Percentiles rank a stretch among this genome's conserved stretches.
Conservation (phyloP, 2,888 invertebrate genomes). For the Thyatira batis region DNA sequence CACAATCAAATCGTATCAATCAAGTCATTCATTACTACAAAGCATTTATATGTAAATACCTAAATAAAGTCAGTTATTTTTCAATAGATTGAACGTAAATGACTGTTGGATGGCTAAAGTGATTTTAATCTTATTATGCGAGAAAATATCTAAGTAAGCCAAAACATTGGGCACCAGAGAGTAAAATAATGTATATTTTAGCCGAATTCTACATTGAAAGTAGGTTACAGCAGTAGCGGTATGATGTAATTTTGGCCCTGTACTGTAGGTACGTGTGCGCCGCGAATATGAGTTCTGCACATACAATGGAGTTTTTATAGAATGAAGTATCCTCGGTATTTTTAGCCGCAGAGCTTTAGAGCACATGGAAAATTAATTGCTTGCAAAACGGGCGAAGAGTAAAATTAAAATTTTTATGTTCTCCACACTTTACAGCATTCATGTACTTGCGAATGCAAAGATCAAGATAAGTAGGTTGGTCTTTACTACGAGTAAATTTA, state of each 20-base stretch:
- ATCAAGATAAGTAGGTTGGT: neutral
- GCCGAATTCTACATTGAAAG: slow-evolving; percentile 46
- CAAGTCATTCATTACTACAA: no score
- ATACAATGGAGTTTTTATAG: slow-evolving; percentile 18
- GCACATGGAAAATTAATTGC: neutral
- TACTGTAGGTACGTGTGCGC: slow-evolving; percentile 32
- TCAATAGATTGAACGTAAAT: no score
- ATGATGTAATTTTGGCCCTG: slow-evolving; percentile 61
- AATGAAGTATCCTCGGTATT: slow-evolving; percentile 9
- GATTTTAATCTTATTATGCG: no score
- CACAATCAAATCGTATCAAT: neutral
- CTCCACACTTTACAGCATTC: neutral
- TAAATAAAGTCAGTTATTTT: no score
- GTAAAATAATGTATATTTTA: slow-evolving; percentile 36
- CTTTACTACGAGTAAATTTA: no score
- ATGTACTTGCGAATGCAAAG: neutral
- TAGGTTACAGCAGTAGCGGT: slow-evolving; percentile 47
- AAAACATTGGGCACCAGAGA: slow-evolving; percentile 32
- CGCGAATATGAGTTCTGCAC: slow-evolving; percentile 31
- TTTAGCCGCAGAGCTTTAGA: neutral
- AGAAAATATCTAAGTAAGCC: slow-evolving; percentile 4
- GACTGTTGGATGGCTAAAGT: no score
- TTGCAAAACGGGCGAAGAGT: neutral
- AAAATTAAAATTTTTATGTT: neutral
- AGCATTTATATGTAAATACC: no score